A percentile compares a stretch with the other conserved stretches of the same genome.
phyloP scores from a whole-genome alignment of 2,113 vertebrate genomes.

The Rhea americana region DNA sequence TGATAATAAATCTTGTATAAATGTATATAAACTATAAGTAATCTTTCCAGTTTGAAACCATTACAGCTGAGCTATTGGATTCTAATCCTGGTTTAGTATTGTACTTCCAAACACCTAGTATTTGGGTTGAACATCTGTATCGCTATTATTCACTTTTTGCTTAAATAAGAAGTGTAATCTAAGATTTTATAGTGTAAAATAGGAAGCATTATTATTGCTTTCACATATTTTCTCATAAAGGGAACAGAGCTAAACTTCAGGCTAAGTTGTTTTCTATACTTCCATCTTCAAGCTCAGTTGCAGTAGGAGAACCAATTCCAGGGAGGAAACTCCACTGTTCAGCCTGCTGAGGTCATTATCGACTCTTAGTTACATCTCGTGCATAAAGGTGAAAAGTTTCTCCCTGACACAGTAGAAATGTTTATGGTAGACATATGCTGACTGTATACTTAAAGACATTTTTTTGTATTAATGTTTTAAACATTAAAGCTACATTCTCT shows the following conservation, averaged over 20 bases:
- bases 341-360: neutral
- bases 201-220: neutral
- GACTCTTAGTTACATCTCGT: neutral
- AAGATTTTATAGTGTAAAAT: neutral
- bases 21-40: neutral
- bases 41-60: neutral
- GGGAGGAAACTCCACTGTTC: neutral
- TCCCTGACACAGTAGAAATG: neutral
- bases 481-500: neutral
- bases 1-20: neutral
- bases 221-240: neutral
- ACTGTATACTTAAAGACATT: neutral
- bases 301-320: neutral
- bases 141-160: neutral
- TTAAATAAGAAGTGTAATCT: neutral
- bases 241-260: neutral
- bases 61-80: neutral
- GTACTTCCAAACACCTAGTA: neutral
- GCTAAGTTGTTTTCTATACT: neutral
- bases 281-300: neutral
- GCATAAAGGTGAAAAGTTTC: neutral
- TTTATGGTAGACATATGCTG: rapidly evolving
- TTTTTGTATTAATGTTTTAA: neutral
- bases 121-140: neutral
- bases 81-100: neutral